Base-by-base conservation (phyloP, 2,113 vertebrate species). In the Chionis minor region DNA sequence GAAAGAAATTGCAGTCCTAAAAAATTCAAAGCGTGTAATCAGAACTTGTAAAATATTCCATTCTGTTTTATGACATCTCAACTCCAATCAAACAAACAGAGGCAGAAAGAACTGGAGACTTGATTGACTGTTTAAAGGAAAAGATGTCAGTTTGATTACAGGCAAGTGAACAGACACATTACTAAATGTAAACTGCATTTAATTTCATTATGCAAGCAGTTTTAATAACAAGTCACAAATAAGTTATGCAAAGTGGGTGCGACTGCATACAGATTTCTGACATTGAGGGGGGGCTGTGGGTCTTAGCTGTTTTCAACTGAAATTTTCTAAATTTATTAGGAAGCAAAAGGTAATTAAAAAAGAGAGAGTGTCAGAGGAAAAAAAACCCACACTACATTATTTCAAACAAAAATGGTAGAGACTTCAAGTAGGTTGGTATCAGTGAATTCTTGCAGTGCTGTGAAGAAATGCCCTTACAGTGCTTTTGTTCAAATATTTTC, bases 51-150 rank as follows among this genome's bases (percentile, higher is more conserved):
- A 97, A 96, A 97, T 92, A 94, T 95, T 96, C 90, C 63, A 80
- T 94, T 97, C 94, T 94, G 87, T 83, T 97, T 95, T 93, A 94
- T 93, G 96, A 97, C 84, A 97, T 92, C 92, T 97, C 91, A 80
- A 80, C 73, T 96, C 92, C 78, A 95, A 90, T 94, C 91, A 96
- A 97, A 94, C 81, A 96, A 96, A 96, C 79, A 95, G 86, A 89
- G 81, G 20, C 67, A 91, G 87, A 86, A 83, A 94, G 81, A 95
- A 44, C 20, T 3, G 2, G 42, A 94, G 85, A 86, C n/a, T 83
- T 97, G 95, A 97, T 92, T 97, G 97, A 97, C 94, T 97, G 93
- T 94, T 97, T 96, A 97, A 97, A 92, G 87, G 62, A 95, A 97
- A 92, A 94, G 58, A 74, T 97, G 96, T 90, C 97, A 97, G 89